A percentile compares a stretch with the other conserved stretches of the same genome.
phyloP scores from a whole-genome alignment of 2,888 invertebrate genomes.

The Parochlus steinenii region DNA sequence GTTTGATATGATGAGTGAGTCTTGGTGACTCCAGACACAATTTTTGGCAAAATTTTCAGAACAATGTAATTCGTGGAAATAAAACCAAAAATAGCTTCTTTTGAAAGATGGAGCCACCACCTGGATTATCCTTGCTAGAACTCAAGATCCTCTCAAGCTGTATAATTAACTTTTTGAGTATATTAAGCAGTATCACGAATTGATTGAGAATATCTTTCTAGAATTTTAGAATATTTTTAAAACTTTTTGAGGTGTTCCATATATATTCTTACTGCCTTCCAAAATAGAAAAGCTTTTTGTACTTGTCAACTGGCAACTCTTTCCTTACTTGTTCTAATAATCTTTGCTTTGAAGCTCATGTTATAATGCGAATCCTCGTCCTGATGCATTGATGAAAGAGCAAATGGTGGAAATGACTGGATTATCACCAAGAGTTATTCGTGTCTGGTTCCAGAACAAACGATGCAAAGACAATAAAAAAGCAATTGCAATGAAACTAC shows the following conservation, averaged over 20 bases:
- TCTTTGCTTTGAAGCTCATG: slow-evolving; percentile 49
- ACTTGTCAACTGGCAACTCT: slow-evolving; percentile 28
- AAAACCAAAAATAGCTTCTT: too few relatives aligned
- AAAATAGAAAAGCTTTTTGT: not conserved
- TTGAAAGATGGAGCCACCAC: too few relatives aligned
- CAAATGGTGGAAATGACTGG: slow-evolving; percentile 98
- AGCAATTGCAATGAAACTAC: slow-evolving; percentile 90
- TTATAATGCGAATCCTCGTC: slow-evolving; percentile 93
- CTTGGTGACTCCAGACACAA: too few relatives aligned
- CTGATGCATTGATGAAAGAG: slow-evolving; percentile 98
- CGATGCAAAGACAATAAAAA: slow-evolving; percentile 96
- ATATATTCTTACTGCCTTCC: too few relatives aligned
- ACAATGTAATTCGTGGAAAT: too few relatives aligned
- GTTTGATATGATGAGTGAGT: too few relatives aligned
- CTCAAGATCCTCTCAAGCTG: too few relatives aligned
- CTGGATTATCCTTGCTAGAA: too few relatives aligned
- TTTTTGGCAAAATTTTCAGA: too few relatives aligned
- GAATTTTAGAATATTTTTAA: slow-evolving; percentile 4
- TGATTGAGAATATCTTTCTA: slow-evolving; percentile 4
- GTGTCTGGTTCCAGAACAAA: slow-evolving; percentile 99
- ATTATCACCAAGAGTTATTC: slow-evolving; percentile 89
- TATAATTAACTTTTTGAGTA: too few relatives aligned
- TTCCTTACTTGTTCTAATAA: slow-evolving; percentile 23
- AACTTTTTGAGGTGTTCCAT: too few relatives aligned
- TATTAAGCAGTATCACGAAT: not conserved